phyloP scores from a whole-genome alignment of 2,113 vertebrate genomes.

The Trogon melanurus region DNA sequence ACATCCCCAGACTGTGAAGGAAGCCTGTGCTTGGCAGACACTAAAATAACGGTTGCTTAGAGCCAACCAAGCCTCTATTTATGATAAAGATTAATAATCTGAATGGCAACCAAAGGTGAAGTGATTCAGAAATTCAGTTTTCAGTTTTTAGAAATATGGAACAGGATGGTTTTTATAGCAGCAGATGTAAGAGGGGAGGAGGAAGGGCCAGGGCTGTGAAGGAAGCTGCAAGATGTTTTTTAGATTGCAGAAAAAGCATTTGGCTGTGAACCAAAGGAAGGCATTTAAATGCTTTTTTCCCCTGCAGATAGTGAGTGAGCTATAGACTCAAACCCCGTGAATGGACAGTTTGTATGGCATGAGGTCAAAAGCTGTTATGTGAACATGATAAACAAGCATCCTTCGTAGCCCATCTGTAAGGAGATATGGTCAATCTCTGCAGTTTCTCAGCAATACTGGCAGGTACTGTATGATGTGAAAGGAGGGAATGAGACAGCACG shows the following conservation, averaged over 20 bases:
- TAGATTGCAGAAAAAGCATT: conserved; percentile 14
- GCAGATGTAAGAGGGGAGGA: conserved; percentile 50
- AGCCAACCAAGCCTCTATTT: conserved; percentile 33
- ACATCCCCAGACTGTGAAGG: background rate
- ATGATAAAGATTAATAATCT: conserved; percentile 43
- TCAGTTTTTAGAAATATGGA: conserved; percentile 44
- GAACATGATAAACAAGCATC: background rate
- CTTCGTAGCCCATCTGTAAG: background rate
- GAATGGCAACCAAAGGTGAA: conserved; percentile 44
- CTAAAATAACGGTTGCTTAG: conserved; percentile 45
- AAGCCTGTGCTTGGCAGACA: conserved; percentile 8
- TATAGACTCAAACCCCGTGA: background rate
- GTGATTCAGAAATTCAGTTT: conserved; percentile 37
- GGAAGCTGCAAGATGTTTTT: conserved; percentile 23
- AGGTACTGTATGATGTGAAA: background rate
- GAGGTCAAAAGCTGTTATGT: background rate
- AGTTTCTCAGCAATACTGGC: background rate
- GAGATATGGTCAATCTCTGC: background rate
- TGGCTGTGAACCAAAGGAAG: conserved; percentile 18
- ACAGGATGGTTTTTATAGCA: conserved; percentile 23
- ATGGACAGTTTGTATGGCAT: background rate
- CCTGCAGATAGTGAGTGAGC: background rate
- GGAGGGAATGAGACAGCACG: background rate
- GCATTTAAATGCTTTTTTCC: background rate
- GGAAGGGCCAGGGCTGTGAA: conserved; percentile 19